These are phyloP conservation scores for Sinelater perroti DNA, from an alignment of 2,888 invertebrate species.

Conservation along the genomic window DNA sequence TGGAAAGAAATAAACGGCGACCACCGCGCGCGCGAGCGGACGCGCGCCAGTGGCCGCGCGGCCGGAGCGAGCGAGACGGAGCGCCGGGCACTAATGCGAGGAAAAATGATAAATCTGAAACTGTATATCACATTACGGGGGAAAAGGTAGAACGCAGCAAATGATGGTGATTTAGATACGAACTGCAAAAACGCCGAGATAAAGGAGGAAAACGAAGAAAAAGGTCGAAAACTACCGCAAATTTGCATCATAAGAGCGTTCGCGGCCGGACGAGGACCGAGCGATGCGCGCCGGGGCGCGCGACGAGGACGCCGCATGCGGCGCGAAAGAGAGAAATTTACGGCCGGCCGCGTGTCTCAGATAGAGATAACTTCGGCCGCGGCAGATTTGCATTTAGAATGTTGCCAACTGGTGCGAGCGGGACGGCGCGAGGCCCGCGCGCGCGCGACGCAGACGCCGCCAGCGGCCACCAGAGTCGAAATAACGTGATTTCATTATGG, in stretches of 20 bases:
- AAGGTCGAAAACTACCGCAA: conserved; percentile 30
- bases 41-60: neutral
- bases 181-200: conserved; percentile 18
- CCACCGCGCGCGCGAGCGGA: conserved; percentile 7
- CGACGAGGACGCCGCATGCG: conserved; percentile 26
- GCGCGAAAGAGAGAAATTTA: conserved; percentile 38
- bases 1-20: conserved; percentile 18
- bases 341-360: conserved; percentile 31
- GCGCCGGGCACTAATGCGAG: conserved; percentile 5
- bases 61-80: conserved; percentile 1
- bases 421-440: neutral
- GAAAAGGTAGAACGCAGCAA: conserved; percentile 20
- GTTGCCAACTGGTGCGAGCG: conserved; percentile 33
- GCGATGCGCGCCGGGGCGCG: conserved; percentile 28
- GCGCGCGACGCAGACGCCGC: conserved; percentile 14
- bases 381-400: conserved; percentile 39
- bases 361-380: conserved; percentile 39
- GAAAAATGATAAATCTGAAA: conserved; percentile 23
- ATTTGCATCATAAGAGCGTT: conserved; percentile 41
- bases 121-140: conserved; percentile 21
- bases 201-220: conserved; percentile 25
- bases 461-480: conserved; percentile 43
- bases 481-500: conserved; percentile 46
- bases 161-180: conserved; percentile 34
- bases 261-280: conserved; percentile 30